Base-by-base conservation (phyloP, 2,888 invertebrate species). In the Nycteola revayana region DNA sequence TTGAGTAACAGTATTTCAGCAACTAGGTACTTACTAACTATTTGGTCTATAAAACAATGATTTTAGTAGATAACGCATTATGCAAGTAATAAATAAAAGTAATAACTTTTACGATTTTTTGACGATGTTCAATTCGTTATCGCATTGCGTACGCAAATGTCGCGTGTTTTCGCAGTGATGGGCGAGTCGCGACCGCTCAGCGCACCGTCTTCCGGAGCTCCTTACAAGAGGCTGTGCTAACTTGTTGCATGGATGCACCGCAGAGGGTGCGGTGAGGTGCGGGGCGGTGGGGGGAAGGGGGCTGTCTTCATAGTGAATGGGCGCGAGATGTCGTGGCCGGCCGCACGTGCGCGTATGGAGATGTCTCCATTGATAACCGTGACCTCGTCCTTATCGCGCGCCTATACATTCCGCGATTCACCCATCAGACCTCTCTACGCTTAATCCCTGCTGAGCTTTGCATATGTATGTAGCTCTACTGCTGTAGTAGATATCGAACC, bases 231-330 rank as follows among this genome's bases (percentile, higher is more conserved):
- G 65, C 62, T 79, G 68, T 66, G 78, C 72, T 86, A 84, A 87
- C 87, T 87, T 87, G 87, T 87, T 87, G 87, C 87, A 87, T 82
- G 75, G 84, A 81, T 87, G 89, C 86, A 84, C 77, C 72, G 74
- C 66, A 68, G 73, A 73, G 76, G 75, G 75, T 66, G 63, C 67
- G 68, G 60, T 68, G 48, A 47, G 58, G 54, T 36, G 39, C 22
- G 53, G 51, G 33, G 49, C 44, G 65, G 57, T 54, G 62, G 45
- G 54, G 49, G 43, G 39, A 34, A 40, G 38, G 58, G 68, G 64
- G 72, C 65, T 73, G 79, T 82, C 83, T 85, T 81, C 75, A 81
- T 77, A 84, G 90, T 82, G 91, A 91, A 84, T 85, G 86, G 81
- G 85, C 79, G 78, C 83, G 85, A 82, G 86, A 85, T 85, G 85